Conservation (phyloP, 2,888 invertebrate species). For the Meandrusa payeni region DNA sequence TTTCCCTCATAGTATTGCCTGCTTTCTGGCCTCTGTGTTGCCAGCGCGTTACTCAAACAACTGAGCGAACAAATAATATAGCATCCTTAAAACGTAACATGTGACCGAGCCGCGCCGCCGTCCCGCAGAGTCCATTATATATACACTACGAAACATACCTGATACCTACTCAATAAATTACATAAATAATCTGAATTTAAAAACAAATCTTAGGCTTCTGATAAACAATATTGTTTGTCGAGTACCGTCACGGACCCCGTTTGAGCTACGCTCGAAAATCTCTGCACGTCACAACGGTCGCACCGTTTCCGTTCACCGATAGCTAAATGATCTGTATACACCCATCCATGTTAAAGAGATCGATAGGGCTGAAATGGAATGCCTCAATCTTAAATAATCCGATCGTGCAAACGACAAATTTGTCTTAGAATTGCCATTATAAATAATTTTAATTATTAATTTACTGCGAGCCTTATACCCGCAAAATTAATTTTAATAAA, state of each 20-base stretch:
- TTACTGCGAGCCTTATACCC: background rate
- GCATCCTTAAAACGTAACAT: conserved; percentile 42
- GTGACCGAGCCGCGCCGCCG: conserved; percentile 39
- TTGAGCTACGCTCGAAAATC: conserved; percentile 31
- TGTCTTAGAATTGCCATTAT: too few relatives aligned
- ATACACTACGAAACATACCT: conserved; percentile 53
- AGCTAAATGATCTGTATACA: too few relatives aligned
- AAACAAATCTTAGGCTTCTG: conserved; percentile 77
- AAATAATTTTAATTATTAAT: too few relatives aligned
- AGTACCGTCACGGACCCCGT: conserved; percentile 42
- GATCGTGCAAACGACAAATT: too few relatives aligned
- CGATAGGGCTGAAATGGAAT: too few relatives aligned
- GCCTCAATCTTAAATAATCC: too few relatives aligned
- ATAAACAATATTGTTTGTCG: conserved; percentile 54
- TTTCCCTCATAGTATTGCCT: too few relatives aligned
- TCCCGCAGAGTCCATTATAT: conserved; percentile 49
- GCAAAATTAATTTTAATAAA: too few relatives aligned
- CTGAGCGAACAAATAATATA: conserved; percentile 43
- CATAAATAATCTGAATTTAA: conserved; percentile 79
- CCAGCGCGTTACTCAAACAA: conserved; percentile 36
- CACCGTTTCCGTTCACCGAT: too few relatives aligned
- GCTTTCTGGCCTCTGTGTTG: conserved; percentile 26
- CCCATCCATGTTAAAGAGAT: too few relatives aligned
- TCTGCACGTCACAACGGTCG: conserved; percentile 21
- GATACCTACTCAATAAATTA: conserved; percentile 77